A percentile compares a stretch with the other conserved stretches of the same genome.
These are phyloP conservation scores for Acleris sparsana DNA, from an alignment of 2,888 invertebrate genomes.

Conservation along the genomic window DNA sequence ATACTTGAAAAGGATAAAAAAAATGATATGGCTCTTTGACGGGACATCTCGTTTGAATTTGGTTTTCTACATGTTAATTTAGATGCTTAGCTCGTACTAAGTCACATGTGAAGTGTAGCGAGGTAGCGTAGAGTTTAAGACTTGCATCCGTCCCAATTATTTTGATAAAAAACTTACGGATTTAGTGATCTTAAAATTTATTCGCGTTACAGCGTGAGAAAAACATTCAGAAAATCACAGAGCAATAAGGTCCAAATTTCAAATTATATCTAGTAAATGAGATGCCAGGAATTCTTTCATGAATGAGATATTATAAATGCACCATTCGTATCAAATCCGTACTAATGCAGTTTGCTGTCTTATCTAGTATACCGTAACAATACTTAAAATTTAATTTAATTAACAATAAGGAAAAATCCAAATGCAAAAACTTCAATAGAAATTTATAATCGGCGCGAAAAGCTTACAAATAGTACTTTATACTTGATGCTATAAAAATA, in stretches of 20 bases:
- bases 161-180: slow-evolving; percentile 24
- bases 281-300: slow-evolving; percentile 1
- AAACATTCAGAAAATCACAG: slow-evolving; percentile 27
- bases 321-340: slow-evolving; percentile 15
- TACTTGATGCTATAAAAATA: slow-evolving; percentile 46
- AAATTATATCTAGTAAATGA: slow-evolving; percentile 23
- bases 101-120: too few species aligned
- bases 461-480: slow-evolving; percentile 24
- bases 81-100: too few species aligned
- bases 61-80: too few species aligned
- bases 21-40: too few species aligned
- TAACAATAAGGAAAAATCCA: slow-evolving; percentile 25
- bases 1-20: too few species aligned
- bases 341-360: slow-evolving; percentile 11
- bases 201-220: neutral
- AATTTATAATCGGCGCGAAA: slow-evolving; percentile 19
- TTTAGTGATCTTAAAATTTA: neutral
- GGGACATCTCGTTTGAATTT: too few species aligned
- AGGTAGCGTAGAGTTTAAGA: too few species aligned
- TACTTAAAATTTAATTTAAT: slow-evolving; percentile 19
- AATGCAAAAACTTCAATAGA: slow-evolving; percentile 11
- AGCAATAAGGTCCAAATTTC: slow-evolving; percentile 29
- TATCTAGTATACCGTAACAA: slow-evolving; percentile 17
- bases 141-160: neutral
- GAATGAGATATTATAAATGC: slow-evolving; percentile 29